phyloP scores from a whole-genome alignment of 2,888 invertebrate species.

The Andricus quercusramuli region DNA sequence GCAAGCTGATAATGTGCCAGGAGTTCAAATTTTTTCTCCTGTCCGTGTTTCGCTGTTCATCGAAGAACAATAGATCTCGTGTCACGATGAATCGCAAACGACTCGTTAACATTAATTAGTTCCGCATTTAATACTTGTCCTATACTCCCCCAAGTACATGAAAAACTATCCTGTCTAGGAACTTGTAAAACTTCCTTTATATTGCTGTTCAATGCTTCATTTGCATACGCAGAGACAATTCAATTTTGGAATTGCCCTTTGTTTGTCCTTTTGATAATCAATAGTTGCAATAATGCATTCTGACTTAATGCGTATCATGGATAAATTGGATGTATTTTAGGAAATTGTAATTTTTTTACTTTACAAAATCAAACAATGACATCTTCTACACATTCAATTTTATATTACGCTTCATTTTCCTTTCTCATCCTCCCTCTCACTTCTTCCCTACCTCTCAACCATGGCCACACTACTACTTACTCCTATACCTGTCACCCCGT shows the following conservation, averaged over 20 bases:
- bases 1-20: slow-evolving; percentile 25
- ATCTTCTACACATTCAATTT: too few species aligned
- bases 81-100: slow-evolving; percentile 39
- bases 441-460: too few species aligned
- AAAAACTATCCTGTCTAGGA: slow-evolving; percentile 29
- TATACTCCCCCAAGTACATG: neutral
- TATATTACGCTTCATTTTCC: too few species aligned
- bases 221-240: slow-evolving; percentile 27
- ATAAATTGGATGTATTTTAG: too few species aligned
- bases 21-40: slow-evolving; percentile 7
- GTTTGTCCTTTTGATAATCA: neutral
- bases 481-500: too few species aligned
- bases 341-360: too few species aligned
- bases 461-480: too few species aligned
- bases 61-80: slow-evolving; percentile 27
- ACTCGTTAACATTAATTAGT: slow-evolving; percentile 40
- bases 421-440: too few species aligned
- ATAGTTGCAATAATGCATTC: neutral
- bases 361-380: too few species aligned
- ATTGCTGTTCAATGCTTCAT: slow-evolving; percentile 21
- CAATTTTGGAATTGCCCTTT: neutral
- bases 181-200: slow-evolving; percentile 39
- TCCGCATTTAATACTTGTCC: slow-evolving; percentile 25
- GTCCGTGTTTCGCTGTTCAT: slow-evolving; percentile 13
- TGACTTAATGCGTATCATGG: too few species aligned